Base-by-base conservation (phyloP, 1,140 invertebrate genomes). In the Listronotus oregonensis region DNA sequence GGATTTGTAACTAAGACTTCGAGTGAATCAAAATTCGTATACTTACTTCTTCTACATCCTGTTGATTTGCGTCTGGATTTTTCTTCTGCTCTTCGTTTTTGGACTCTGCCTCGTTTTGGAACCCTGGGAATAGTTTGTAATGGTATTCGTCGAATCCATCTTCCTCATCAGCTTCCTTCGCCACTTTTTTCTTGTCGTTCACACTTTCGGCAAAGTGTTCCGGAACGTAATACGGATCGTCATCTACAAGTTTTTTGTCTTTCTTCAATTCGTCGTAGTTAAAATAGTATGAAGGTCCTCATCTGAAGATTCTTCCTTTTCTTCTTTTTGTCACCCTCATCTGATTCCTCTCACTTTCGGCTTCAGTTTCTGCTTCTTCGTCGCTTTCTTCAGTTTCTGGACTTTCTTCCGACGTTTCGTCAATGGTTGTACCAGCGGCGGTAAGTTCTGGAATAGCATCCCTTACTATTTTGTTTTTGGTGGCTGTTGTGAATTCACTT, bases 1-100 rank as follows among this genome's bases (percentile, higher is more conserved):
- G n/a, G n/a, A n/a, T n/a, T 27, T 27, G 21, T 27, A 3, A 27
- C 21, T 27, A 27, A 27, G 21, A 3, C 15, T 12, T 14, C 14
- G 12, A 7, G 10, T 10, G n/a, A 40, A 40, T 40, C 3, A 12
- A 40, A 10, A 40, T 40, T 40, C 10, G 39, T 40, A 3, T 34
- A 55, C 39, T 11, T 54, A 56, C 64, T 71, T 86, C 84, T 74
- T 89, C 86, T 12, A 90, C 86, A 66, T 89, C 85, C 69, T 86
- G 85, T 67, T 83, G 83, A 7, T 77, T 74, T 18, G 76, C 78
- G 7, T 71, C 74, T 12, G 77, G 34, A 37, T 8, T 37, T 10
- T 37, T 73, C 46, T 81, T 71, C 60, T 79, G 78, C 15, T 76
- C 75, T 49, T 78, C 66, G 50, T 77, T 74, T 44, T 74, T 69